Percentiles rank a stretch among this genome's conserved stretches.
Evolutionary conservation across 2,888 invertebrate genomes (phyloP).

Genomic region (Clistopyga incitator): DNA sequence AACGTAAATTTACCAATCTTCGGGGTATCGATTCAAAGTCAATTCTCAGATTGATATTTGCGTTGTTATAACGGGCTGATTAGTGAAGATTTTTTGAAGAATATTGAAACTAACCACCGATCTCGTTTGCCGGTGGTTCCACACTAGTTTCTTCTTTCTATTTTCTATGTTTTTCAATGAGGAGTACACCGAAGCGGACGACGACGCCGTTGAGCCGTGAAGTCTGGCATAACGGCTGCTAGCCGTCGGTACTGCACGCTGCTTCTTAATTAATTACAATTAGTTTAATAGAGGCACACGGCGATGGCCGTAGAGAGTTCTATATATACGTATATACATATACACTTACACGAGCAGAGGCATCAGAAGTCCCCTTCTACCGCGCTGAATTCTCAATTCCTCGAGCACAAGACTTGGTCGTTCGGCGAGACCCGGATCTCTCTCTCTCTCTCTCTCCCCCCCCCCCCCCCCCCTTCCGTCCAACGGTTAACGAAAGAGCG

Average conservation of each 20-base stretch:
- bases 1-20: no score
- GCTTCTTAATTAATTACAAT: slow-evolving; percentile 83
- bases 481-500: slow-evolving; percentile 33
- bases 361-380: slow-evolving; percentile 37
- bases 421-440: slow-evolving; percentile 27
- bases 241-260: slow-evolving; percentile 59
- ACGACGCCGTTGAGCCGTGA: background rate
- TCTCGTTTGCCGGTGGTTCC: background rate
- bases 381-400: slow-evolving; percentile 61
- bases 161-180: background rate
- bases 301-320: slow-evolving; percentile 45
- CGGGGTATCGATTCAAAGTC: no score
- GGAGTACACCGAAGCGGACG: background rate
- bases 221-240: background rate
- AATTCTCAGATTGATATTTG: no score
- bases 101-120: background rate
- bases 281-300: slow-evolving; percentile 81
- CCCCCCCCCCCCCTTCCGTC: slow-evolving; percentile 37
- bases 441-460: slow-evolving; percentile 47
- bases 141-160: background rate
- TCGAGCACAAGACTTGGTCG: slow-evolving; percentile 37
- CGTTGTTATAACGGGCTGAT: no score
- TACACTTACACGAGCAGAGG: background rate
- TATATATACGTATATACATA: background rate
- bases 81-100: no score